phyloP scores from a whole-genome alignment of 2,113 vertebrate genomes.

The Solenodon paradoxus region DNA sequence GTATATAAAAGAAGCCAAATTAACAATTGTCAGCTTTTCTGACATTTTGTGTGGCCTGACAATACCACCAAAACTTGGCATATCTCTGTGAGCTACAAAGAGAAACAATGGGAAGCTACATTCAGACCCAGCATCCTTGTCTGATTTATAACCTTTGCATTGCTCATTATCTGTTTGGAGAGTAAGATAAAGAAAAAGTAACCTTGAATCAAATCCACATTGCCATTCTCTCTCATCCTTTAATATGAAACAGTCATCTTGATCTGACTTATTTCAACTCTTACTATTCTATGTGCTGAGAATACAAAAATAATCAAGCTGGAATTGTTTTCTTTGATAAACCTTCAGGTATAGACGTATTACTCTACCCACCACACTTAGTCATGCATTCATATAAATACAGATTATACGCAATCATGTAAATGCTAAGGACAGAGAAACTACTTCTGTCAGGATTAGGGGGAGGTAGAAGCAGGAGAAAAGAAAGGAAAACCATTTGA shows the following conservation, averaged over 20 bases:
- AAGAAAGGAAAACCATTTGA: background rate
- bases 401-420: too few species aligned
- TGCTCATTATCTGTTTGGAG: background rate
- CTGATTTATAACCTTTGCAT: background rate
- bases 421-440: background rate
- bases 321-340: background rate
- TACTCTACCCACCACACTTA: background rate
- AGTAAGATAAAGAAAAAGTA: background rate
- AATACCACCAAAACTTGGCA: background rate
- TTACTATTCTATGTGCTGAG: background rate
- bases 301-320: background rate
- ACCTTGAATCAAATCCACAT: background rate
- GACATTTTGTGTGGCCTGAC: background rate
- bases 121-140: background rate
- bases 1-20: background rate
- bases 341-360: background rate
- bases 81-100: background rate
- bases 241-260: background rate
- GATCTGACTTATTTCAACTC: background rate
- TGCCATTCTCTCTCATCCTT: background rate
- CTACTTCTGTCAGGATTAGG: background rate
- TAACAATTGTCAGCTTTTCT: background rate
- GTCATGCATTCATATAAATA: background rate
- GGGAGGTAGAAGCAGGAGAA: background rate
- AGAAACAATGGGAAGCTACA: background rate